Evolutionary conservation across 2,113 vertebrate species (phyloP).

Genomic region (Pipra filicauda): DNA sequence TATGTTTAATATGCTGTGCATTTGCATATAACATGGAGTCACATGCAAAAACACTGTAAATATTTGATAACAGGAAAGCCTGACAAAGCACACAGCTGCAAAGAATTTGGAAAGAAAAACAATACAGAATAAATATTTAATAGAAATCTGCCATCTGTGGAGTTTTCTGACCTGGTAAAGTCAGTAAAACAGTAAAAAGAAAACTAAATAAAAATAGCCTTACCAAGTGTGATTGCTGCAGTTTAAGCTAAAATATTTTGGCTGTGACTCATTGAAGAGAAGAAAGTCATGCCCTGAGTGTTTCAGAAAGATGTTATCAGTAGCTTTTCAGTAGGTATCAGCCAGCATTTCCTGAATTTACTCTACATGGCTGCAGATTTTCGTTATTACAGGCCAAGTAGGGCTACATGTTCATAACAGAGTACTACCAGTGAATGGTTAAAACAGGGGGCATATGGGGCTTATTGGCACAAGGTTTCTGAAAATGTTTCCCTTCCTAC

Average conservation of each 20-base stretch:
- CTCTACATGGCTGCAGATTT: not conserved
- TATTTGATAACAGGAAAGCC: slow-evolving; percentile 51
- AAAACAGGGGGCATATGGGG: not conserved
- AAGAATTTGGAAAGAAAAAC: not conserved
- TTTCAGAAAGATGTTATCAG: not conserved
- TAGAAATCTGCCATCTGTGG: not conserved
- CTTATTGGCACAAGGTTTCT: not conserved
- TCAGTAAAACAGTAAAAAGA: not conserved
- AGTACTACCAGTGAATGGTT: not conserved
- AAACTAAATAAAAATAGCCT: not conserved
- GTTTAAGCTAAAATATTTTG: not conserved
- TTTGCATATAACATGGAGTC: not conserved
- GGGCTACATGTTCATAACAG: not conserved
- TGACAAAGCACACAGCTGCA: not conserved
- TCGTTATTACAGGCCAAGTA: not conserved
- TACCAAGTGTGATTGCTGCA: not conserved
- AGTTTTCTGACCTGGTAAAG: not conserved
- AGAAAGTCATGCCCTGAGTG: not conserved
- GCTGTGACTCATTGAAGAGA: accelerated
- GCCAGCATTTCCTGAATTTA: not conserved
- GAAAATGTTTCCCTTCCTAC: not conserved
- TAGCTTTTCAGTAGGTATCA: not conserved
- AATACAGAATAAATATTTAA: not conserved
- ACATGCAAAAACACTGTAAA: slow-evolving; percentile 16
- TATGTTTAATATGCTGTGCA: not conserved